phyloP scores from a whole-genome alignment of 2,113 vertebrate species.

The Menura novaehollandiae region DNA sequence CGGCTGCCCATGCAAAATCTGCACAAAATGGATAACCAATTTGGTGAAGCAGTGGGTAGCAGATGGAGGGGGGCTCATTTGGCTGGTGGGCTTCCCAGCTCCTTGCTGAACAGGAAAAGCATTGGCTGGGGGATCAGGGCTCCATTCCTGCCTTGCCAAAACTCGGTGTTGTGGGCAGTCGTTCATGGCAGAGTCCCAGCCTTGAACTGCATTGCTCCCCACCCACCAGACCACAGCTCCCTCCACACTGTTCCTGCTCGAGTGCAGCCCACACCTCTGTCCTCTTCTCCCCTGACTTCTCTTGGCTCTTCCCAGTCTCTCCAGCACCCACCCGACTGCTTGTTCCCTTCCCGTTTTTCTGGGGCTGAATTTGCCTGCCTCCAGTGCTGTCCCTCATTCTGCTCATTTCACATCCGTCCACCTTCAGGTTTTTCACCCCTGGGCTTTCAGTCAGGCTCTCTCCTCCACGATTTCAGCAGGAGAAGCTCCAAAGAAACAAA shows the following conservation, averaged over 20 bases:
- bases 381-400: background rate
- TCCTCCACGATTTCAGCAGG: background rate
- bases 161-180: background rate
- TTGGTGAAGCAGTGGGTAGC: background rate
- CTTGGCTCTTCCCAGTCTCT: background rate
- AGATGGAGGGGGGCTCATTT: background rate
- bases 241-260: background rate
- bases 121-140: background rate
- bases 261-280: background rate
- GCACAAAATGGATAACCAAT: background rate
- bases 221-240: background rate
- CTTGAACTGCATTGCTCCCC: background rate
- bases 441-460: background rate
- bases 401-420: background rate
- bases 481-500: background rate
- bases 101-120: background rate
- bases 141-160: background rate
- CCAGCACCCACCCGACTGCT: background rate
- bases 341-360: background rate
- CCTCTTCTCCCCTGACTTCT: background rate
- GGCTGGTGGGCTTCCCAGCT: background rate
- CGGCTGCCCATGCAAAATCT: background rate
- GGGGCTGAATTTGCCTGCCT: background rate
- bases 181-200: background rate
- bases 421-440: background rate